These are phyloP conservation scores for Megastigmus dorsalis DNA, from an alignment of 2,888 invertebrate genomes.

Conservation along the genomic window DNA sequence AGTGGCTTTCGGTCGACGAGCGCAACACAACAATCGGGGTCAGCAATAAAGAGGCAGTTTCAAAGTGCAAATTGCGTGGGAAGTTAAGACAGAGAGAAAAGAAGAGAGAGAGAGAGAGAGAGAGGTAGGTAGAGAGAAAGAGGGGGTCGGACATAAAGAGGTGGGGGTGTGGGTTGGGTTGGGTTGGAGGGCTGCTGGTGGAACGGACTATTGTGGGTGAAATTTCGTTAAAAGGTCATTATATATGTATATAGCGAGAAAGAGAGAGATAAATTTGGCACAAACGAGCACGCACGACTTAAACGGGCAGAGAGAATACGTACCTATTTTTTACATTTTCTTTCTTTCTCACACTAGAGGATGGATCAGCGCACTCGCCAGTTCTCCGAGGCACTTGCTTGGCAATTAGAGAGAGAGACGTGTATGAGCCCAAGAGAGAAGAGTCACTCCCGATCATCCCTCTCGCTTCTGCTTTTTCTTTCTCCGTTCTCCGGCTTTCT, in stretches of 20 bases:
- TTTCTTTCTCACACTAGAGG: no score
- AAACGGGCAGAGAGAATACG: constrained; percentile 42
- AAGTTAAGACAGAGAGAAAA: no score
- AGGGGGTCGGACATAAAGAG: no score
- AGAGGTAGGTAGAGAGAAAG: no score
- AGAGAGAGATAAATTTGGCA: constrained; percentile 49
- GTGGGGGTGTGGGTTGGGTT: no score
- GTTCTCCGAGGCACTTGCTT: constrained; percentile 26
- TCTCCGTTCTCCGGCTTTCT: not conserved
- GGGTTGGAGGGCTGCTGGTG: not conserved
- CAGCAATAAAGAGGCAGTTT: constrained; percentile 49
- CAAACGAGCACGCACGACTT: constrained; percentile 51
- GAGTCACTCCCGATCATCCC: constrained; percentile 40
- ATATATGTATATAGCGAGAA: no score
- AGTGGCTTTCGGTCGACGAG: constrained; percentile 42
- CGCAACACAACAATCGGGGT: constrained; percentile 17
- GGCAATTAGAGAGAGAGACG: constrained; percentile 20
- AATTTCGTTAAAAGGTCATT: constrained; percentile 35
- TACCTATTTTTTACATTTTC: constrained; percentile 55
- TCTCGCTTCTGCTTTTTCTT: not conserved
- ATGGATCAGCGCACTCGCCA: constrained; percentile 12
- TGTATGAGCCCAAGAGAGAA: constrained; percentile 26
- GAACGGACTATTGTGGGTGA: not conserved
- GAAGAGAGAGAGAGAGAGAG: no score
- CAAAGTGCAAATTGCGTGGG: constrained; percentile 47